These are phyloP conservation scores for Aptenodytes forsteri DNA, from an alignment of 2,113 vertebrate genomes.

Conservation along the genomic window DNA sequence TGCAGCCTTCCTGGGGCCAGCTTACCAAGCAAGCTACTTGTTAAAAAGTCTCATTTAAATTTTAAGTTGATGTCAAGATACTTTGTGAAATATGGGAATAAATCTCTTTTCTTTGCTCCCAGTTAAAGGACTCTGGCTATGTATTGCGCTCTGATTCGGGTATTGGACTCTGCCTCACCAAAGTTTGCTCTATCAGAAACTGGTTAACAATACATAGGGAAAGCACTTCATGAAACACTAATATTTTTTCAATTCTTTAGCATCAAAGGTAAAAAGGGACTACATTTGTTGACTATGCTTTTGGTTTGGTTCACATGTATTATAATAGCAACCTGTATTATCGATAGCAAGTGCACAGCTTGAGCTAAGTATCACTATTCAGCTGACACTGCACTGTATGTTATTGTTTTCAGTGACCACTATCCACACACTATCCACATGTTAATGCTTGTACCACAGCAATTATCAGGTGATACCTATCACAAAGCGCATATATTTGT, in stretches of 20 bases:
- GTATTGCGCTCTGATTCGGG: background rate
- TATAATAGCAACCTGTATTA: background rate
- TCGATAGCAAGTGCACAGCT: accelerated
- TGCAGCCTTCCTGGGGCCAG: background rate
- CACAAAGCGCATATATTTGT: background rate
- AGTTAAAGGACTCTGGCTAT: background rate
- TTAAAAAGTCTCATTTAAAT: background rate
- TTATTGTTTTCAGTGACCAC: background rate
- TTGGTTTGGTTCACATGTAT: background rate
- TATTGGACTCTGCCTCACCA: background rate
- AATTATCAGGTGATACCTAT: background rate
- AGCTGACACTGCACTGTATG: background rate
- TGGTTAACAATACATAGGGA: background rate
- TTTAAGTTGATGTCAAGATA: background rate
- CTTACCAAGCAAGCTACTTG: background rate
- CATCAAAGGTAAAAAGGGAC: background rate
- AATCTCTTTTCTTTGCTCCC: background rate
- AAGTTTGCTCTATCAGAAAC: background rate
- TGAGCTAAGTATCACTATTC: background rate
- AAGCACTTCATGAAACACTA: background rate
- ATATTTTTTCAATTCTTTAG: background rate
- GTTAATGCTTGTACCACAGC: background rate
- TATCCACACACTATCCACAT: background rate
- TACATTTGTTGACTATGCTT: background rate
- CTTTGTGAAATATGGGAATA: background rate